A percentile compares a stretch with the other conserved stretches of the same genome.
phyloP scores from a whole-genome alignment of 2,888 invertebrate genomes.

The Cryptocephalus moraei region DNA sequence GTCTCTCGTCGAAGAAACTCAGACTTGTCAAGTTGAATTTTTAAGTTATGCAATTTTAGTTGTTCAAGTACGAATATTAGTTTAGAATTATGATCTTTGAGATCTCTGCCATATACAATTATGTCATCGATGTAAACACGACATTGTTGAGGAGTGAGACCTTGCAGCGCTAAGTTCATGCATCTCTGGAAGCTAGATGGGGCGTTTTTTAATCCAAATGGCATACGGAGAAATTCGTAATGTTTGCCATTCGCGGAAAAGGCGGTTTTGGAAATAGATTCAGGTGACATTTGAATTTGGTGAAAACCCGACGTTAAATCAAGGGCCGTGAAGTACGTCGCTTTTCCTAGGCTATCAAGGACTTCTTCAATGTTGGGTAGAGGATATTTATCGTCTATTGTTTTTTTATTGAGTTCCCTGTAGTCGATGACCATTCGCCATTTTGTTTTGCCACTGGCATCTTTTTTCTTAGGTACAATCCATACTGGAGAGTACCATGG shows the following conservation, averaged over 20 bases:
- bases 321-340: too few relatives aligned
- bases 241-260: not conserved
- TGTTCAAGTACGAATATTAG: too few relatives aligned
- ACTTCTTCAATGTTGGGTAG: slow-evolving; percentile 2
- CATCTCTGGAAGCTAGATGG: not conserved
- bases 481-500: not conserved
- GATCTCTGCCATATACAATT: not conserved
- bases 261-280: not conserved
- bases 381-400: slow-evolving; percentile 1
- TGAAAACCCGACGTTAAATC: too few relatives aligned
- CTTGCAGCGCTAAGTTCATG: too few relatives aligned
- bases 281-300: too few relatives aligned
- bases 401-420: slow-evolving; percentile 2
- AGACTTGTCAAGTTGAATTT: too few relatives aligned
- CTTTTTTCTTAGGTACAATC: slow-evolving; percentile 3
- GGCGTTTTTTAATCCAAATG: not conserved
- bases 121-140: slow-evolving; percentile 2
- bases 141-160: not conserved
- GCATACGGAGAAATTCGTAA: slow-evolving; percentile 3
- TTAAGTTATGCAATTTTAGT: too few relatives aligned
- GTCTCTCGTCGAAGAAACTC: not conserved
- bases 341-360: slow-evolving; percentile 1
- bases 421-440: slow-evolving; percentile 5
- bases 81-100: too few relatives aligned
- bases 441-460: not conserved